Base-by-base conservation (phyloP, 2,113 vertebrate genomes). In the Lophochroa leadbeateri region DNA sequence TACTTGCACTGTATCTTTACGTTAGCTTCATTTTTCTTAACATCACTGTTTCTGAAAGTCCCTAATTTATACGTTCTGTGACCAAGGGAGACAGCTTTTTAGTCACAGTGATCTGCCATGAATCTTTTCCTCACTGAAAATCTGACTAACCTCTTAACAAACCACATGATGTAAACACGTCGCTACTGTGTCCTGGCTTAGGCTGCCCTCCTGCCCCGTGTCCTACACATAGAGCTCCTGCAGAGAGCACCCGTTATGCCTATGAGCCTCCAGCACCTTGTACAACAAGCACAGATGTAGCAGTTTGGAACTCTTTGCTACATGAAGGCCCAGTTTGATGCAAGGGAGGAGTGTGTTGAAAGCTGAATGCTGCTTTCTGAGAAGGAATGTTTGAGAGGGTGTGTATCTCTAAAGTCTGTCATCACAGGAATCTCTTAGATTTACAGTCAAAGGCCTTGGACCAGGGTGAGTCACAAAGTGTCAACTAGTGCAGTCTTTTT, bases 101-200 rank as follows among this genome's bases (percentile, higher is more conserved):
- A 79, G 43, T 20, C 82, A 43, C 43, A 49, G 37, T 7, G 41
- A 31, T 33, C 37, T 71, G 20, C 5, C 13, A 5, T 17, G 19
- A 53, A 5, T 10, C 3, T 31, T 15, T 47, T 76, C 25, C 71
- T 50, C 15, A 10, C 20, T 49, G 44, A 53, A 71, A 53, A 74
- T 44, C 52, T 72, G 47, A 61, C 37, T 39, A 39, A 57, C 17
- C 7, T 63, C 33, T 69, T 57, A 61, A 13, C 10, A 77, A 74
- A 5, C 33, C 23, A 7, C 1, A 0, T 5, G 2, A 7, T 35
- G 6, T 25, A 3, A 44, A 7, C 2, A 16, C 27, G 28, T 71
- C 25, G 3, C 9, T 53, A 4, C 25, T 16, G 6, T 35, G 39
- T 65, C 52, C 49, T 31, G 47, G 17, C 63, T 61, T 3, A 5